Evolutionary conservation across 2,797 vertebrate species (phyloP).

Genomic region (Zalophus californianus): DNA sequence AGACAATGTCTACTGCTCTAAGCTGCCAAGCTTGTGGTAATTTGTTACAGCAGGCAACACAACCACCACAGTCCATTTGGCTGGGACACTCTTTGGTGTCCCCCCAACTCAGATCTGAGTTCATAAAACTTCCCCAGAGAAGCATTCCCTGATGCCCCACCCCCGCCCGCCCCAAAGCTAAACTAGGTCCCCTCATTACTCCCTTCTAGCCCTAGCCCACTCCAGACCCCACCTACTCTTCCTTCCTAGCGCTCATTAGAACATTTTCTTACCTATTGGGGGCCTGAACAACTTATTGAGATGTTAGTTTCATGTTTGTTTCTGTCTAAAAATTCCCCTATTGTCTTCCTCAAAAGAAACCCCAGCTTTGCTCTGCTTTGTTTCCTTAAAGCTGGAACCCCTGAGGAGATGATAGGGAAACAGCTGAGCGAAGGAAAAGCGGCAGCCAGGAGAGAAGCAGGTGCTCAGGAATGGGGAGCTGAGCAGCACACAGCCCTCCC

Average conservation of each 20-base stretch:
- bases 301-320: background rate
- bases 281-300: background rate
- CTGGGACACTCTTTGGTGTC: background rate
- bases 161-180: background rate
- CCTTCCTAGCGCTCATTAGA: background rate
- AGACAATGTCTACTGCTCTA: background rate
- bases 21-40: background rate
- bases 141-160: too few species aligned
- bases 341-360: background rate
- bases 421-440: background rate
- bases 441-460: background rate
- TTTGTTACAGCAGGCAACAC: background rate
- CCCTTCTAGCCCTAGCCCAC: background rate
- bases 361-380: background rate
- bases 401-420: background rate
- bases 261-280: background rate
- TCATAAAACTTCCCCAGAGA: background rate
- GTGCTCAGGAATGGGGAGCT: rapidly evolving
- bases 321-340: background rate
- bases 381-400: background rate
- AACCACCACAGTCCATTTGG: background rate
- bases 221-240: background rate
- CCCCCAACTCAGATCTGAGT: background rate
- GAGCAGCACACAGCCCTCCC: background rate
- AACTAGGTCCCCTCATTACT: background rate